A percentile compares a stretch with the other conserved stretches of the same genome.
Evolutionary conservation across 2,888 invertebrate species (phyloP).

Genomic region (Limnephilus lunatus): DNA sequence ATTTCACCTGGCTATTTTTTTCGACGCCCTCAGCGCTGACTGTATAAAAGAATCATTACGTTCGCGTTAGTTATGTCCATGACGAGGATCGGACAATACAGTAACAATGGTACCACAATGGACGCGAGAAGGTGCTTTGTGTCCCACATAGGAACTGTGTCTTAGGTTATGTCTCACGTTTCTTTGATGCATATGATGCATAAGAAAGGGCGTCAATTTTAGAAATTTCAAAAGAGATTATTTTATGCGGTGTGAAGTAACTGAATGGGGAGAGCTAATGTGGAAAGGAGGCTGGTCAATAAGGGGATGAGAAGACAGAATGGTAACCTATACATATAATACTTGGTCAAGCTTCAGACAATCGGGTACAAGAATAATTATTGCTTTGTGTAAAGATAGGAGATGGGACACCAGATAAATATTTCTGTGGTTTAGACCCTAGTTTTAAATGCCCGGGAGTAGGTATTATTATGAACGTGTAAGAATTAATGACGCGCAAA

Average conservation of each 20-base stretch:
- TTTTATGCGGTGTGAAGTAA: constrained; percentile 51
- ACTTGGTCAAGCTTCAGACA: constrained; percentile 31
- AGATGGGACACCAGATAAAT: constrained; percentile 56
- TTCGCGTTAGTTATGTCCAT: constrained; percentile 52
- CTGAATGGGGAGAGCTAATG: constrained; percentile 48
- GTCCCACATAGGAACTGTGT: constrained; percentile 30
- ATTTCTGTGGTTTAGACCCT: constrained; percentile 44
- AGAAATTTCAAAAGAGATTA: constrained; percentile 45
- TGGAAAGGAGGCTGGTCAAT: constrained; percentile 33
- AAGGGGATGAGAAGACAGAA: neutral
- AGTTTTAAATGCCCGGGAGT: constrained; percentile 30
- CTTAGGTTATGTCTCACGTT: constrained; percentile 48
- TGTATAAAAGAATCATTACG: constrained; percentile 61
- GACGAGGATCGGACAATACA: constrained; percentile 59
- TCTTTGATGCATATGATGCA: constrained; percentile 15
- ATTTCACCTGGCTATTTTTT: constrained; percentile 58
- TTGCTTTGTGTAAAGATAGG: constrained; percentile 61
- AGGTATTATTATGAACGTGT: constrained; percentile 12
- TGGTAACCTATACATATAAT: neutral
- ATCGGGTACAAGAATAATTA: constrained; percentile 54
- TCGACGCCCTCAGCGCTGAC: constrained; percentile 7
- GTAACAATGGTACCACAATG: constrained; percentile 22
- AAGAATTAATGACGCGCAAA: constrained; percentile 45
- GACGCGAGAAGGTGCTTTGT: constrained; percentile 52
- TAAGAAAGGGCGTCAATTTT: neutral